Evolutionary conservation across 2,888 invertebrate genomes (phyloP), one percentile per base, ranked within the genome.

Genomic region (Drosophila barbarae): DNA sequence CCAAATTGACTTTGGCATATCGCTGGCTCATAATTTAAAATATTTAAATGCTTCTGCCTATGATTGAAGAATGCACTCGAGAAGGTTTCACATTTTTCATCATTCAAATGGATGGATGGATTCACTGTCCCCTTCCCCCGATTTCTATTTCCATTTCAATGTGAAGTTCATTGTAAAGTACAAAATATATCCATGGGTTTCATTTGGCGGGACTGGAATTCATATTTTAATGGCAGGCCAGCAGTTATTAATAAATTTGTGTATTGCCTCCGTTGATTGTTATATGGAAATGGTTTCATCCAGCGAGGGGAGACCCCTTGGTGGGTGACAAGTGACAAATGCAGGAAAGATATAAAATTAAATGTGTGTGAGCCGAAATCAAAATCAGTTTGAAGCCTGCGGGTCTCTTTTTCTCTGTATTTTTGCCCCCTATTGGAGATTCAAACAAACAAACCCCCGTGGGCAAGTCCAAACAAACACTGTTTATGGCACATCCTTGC

Each of bases 1-100:
- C 61, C 61, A 36, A 82, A 79, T 82, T 73, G 80, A 79, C 50
- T 82, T 76, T 69, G 70, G 70, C 76, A 78, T 81, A 49, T 52
- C 53, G 12, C 30, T 64, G 46, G 59, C 70, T 57, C 74, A 79
- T 79, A 83, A 83, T 80, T 79, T 69, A 53, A 61, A 71, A 75
- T 76, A 82, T 82, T 69, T 64, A 50, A 74, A 72, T 72, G 79
- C 67, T 73, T 50, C 44, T 36, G 30, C 61, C 38, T 58, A 82
- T 79, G 74, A 80, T 83, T 75, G 77, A 65, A 60, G 80, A 79
- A 69, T 71, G 68, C 54, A 71, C 67, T 77, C 59, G 51, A 80
- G 61, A 61, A 46, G 63, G 34, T 35, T 65, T 50, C 59, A 57
- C 75, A 77, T 80, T 80, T 71, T 69, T 73, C 77, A 80, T 77